These are phyloP conservation scores for Sphyrna mokarran DNA, from an alignment of 2,113 vertebrate species.

Conservation along the genomic window DNA sequence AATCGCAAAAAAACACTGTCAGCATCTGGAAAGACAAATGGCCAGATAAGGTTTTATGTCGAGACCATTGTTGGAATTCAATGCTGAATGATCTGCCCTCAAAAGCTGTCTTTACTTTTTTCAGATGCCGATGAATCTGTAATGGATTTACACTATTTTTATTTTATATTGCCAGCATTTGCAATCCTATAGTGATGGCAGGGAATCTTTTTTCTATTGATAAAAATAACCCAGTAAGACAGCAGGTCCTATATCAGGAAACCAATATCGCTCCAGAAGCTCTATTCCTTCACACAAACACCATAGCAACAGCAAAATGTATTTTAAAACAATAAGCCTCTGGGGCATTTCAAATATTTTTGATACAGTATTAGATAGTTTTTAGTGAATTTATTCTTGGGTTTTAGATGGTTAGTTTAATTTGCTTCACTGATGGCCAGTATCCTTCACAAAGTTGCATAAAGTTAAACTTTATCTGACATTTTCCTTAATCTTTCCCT, in stretches of 20 bases:
- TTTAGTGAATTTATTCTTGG: background rate
- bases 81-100: background rate
- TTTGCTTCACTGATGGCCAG: background rate
- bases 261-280: background rate
- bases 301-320: background rate
- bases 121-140: background rate
- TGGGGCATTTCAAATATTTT: conserved; percentile 13
- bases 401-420: background rate
- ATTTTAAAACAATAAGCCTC: background rate
- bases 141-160: background rate
- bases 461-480: background rate
- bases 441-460: background rate
- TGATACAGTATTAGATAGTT: background rate
- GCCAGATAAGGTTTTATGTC: background rate
- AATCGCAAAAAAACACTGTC: background rate
- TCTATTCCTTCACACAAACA: background rate
- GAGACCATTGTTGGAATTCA: background rate
- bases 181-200: background rate
- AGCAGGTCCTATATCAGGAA: background rate
- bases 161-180: background rate
- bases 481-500: background rate
- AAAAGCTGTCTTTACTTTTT: background rate
- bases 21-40: background rate
- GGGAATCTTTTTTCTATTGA: background rate
- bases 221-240: background rate